These are phyloP conservation scores for Anthrax anthrax DNA, from an alignment of 2,888 invertebrate species.

Conservation along the genomic window DNA sequence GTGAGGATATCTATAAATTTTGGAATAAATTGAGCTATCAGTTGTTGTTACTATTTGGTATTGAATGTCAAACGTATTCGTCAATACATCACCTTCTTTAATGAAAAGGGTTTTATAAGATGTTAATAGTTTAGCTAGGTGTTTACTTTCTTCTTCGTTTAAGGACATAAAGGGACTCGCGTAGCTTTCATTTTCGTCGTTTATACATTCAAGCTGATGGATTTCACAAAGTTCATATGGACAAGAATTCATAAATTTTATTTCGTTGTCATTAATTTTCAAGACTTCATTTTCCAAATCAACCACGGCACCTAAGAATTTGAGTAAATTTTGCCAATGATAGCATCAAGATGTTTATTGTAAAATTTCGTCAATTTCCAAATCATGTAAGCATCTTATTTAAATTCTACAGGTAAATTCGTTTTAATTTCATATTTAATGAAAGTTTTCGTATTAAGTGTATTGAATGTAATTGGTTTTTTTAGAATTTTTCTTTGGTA, in stretches of 20 bases:
- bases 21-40: constrained; percentile 3
- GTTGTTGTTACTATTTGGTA: constrained; percentile 4
- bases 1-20: constrained; percentile 4
- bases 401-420: too few species aligned
- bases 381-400: too few species aligned
- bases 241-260: background rate
- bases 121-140: background rate
- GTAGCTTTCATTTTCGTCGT: background rate
- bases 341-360: too few species aligned
- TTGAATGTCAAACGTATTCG: background rate
- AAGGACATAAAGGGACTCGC: background rate
- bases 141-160: background rate
- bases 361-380: too few species aligned
- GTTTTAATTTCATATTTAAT: too few species aligned
- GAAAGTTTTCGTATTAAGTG: too few species aligned
- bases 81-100: background rate
- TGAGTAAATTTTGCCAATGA: too few species aligned
- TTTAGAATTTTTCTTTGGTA: too few species aligned
- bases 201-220: background rate
- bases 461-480: too few species aligned
- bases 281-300: background rate
- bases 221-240: background rate
- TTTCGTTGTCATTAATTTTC: background rate
- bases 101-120: background rate
- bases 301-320: background rate